Conservation (phyloP, 2,797 vertebrate species). For the Oreonectes daqikongensis region DNA sequence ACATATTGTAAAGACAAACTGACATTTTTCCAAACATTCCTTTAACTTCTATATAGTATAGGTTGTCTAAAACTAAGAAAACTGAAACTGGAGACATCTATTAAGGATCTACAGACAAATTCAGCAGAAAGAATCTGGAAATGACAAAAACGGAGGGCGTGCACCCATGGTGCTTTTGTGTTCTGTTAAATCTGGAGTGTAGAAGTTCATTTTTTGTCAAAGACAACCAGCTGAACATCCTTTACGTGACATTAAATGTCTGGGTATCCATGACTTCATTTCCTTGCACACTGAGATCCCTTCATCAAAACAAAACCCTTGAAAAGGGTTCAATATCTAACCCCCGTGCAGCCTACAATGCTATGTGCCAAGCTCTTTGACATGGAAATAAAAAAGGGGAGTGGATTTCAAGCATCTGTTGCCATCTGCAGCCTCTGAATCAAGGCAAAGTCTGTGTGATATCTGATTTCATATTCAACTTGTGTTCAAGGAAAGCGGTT, state of each 20-base stretch:
- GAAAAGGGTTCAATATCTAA: conserved; percentile 52
- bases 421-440: conserved; percentile 29
- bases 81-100: neutral
- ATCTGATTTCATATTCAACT: neutral
- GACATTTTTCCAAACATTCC: neutral
- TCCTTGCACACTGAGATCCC: conserved; percentile 11
- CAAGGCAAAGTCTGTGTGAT: neutral
- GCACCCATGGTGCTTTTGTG: conserved; percentile 15
- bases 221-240: neutral
- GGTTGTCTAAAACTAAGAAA: neutral
- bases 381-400: conserved; percentile 58
- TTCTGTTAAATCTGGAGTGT: conserved; percentile 11
- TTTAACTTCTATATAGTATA: neutral
- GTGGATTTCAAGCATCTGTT: conserved; percentile 14
- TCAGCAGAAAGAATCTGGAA: neutral
- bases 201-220: neutral
- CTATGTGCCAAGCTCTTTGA: conserved; percentile 49
- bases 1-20: neutral
- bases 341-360: conserved; percentile 43
- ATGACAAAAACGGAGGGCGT: conserved; percentile 26
- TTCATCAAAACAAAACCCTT: conserved; percentile 29
- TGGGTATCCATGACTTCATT: neutral
- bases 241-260: neutral
- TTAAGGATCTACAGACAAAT: neutral
- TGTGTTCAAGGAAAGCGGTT: neutral